Evolutionary conservation across 1,140 invertebrate species (phyloP).

Genomic region (Hyles euphorbiae): DNA sequence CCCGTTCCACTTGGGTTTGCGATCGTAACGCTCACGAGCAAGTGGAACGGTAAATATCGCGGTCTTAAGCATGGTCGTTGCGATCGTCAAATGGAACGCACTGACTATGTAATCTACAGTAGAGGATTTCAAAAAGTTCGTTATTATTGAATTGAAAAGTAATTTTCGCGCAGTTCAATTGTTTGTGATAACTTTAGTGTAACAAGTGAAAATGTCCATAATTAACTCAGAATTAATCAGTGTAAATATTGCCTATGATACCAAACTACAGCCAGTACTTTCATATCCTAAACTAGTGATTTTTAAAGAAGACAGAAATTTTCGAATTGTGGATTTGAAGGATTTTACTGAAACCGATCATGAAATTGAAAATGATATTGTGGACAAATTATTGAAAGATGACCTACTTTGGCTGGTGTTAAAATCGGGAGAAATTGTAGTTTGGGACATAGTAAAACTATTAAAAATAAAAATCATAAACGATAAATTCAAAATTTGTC

Average conservation of each 20-base stretch:
- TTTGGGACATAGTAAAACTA: constrained; percentile 34
- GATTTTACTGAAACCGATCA: constrained; percentile 16
- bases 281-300: constrained; percentile 47
- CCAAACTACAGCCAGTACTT: constrained; percentile 28
- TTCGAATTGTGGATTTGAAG: constrained; percentile 32
- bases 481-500: constrained; percentile 44
- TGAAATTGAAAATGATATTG: constrained; percentile 35
- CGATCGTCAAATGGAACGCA: no score
- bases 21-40: no score
- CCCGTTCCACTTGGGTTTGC: no score
- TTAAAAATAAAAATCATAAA: constrained; percentile 32
- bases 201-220: constrained; percentile 10
- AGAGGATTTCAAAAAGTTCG: no score
- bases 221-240: constrained; percentile 8
- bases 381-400: constrained; percentile 34
- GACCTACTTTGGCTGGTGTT: constrained; percentile 47
- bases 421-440: constrained; percentile 39
- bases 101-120: no score
- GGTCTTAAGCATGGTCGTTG: no score
- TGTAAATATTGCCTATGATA: constrained; percentile 3
- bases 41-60: no score
- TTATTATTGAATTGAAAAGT: no score
- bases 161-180: no score
- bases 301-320: constrained; percentile 36
- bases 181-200: no score